Percentiles rank a stretch among this genome's conserved stretches.
phyloP scores from a whole-genome alignment of 2,113 vertebrate species.

The Carollia perspicillata region DNA sequence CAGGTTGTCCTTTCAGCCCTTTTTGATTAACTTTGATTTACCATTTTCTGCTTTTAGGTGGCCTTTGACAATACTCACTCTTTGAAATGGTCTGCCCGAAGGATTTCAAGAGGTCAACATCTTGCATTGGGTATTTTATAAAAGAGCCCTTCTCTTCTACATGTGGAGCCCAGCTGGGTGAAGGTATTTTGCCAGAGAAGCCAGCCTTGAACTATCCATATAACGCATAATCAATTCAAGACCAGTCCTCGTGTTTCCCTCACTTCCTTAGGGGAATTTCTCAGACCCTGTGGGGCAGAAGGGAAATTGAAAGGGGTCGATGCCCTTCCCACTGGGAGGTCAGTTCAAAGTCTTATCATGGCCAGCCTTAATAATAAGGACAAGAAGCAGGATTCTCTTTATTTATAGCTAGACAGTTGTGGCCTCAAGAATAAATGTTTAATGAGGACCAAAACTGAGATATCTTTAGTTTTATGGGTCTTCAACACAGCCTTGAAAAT shows the following conservation, averaged over 20 bases:
- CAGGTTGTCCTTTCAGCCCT: background rate
- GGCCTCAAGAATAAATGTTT: background rate
- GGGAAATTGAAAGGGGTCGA: background rate
- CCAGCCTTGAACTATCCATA: background rate
- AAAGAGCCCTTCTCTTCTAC: slow-evolving; percentile 41
- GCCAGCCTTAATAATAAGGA: background rate
- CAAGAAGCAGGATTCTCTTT: background rate
- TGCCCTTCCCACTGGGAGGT: background rate
- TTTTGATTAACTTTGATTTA: slow-evolving; percentile 47
- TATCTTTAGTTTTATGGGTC: background rate
- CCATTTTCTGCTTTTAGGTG: background rate
- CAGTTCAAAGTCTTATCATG: background rate
- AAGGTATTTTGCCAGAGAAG: slow-evolving; percentile 14
- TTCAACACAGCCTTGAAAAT: background rate
- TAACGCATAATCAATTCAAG: slow-evolving; percentile 56
- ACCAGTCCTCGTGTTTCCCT: background rate
- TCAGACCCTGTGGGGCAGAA: background rate
- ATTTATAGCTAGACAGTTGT: background rate
- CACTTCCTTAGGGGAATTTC: background rate
- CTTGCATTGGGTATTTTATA: background rate
- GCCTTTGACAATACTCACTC: slow-evolving; percentile 35
- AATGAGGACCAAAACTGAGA: background rate
- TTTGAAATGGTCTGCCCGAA: slow-evolving; percentile 40
- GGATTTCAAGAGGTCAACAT: slow-evolving; percentile 27
- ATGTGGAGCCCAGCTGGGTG: slow-evolving; percentile 54